Evolutionary conservation across 2,888 invertebrate species (phyloP).

Genomic region (Archips crataeganus): DNA sequence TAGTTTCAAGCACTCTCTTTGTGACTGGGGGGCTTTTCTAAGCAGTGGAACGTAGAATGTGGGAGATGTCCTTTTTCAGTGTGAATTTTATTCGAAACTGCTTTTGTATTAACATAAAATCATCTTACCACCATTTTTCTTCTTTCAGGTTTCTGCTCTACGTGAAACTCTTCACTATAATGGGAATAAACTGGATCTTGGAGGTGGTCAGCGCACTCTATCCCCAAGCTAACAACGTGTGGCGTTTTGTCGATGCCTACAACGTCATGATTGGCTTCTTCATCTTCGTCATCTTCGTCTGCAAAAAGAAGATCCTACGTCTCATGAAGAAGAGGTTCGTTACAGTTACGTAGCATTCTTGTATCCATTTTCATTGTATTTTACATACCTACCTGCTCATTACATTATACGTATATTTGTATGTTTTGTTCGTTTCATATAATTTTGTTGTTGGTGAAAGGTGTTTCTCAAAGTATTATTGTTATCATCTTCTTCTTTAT

Average conservation of each 20-base stretch:
- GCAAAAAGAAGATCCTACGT: slow-evolving; percentile 88
- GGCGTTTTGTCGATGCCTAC: slow-evolving; percentile 88
- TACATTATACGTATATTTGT: not conserved
- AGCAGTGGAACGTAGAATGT: no score
- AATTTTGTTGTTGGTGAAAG: no score
- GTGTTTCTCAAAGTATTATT: no score
- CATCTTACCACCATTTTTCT: slow-evolving; percentile 18
- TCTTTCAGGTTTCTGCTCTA: slow-evolving; percentile 88
- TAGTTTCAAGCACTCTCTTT: no score
- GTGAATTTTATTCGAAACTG: not conserved
- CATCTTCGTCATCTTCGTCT: slow-evolving; percentile 91
- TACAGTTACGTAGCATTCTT: slow-evolving; percentile 20
- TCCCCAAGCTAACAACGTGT: slow-evolving; percentile 76
- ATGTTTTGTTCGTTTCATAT: not conserved
- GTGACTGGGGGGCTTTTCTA: no score
- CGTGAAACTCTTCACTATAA: slow-evolving; percentile 89
- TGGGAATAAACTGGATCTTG: slow-evolving; percentile 92
- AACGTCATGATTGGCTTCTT: slow-evolving; percentile 89
- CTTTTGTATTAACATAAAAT: not conserved
- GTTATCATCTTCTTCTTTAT: not conserved
- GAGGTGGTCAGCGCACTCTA: slow-evolving; percentile 88
- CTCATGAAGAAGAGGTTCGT: slow-evolving; percentile 86
- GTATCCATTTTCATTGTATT: not conserved
- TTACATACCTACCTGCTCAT: not conserved
- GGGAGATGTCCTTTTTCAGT: no score